A percentile compares a stretch with the other conserved stretches of the same genome.
Evolutionary conservation across 1,140 invertebrate genomes (phyloP).

Genomic region (Danaus melanippus): DNA sequence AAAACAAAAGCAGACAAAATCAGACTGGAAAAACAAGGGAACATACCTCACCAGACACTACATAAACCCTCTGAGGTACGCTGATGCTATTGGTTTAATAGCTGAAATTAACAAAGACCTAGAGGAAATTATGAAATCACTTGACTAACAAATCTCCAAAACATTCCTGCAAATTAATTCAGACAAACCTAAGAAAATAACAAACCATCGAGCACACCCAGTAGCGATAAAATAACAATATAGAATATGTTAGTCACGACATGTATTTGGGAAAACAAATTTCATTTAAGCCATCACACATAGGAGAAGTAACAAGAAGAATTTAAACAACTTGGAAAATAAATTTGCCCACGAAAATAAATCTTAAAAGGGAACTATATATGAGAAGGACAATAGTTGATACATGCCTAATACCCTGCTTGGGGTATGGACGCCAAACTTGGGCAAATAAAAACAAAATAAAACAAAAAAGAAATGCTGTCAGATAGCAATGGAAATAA

Average conservation of each 20-base stretch:
- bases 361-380: not conserved
- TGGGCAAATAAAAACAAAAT: too few species aligned
- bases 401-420: constrained; percentile 3
- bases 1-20: constrained; percentile 13
- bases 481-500: too few species aligned
- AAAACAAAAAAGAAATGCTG: too few species aligned
- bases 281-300: not conserved
- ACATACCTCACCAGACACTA: too few species aligned
- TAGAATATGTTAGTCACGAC: not conserved
- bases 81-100: too few species aligned
- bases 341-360: not conserved
- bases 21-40: too few species aligned
- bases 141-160: not conserved
- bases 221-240: constrained; percentile 3
- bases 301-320: constrained; percentile 5
- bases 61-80: too few species aligned
- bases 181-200: constrained; percentile 5
- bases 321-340: constrained; percentile 3
- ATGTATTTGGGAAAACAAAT: too few species aligned
- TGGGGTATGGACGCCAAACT: not conserved
- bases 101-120: too few species aligned
- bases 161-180: not conserved
- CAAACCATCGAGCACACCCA: not conserved
- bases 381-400: constrained; percentile 3
- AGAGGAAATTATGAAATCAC: too few species aligned